These are phyloP conservation scores for Eudemis profundana DNA, from an alignment of 2,888 invertebrate genomes.

Conservation along the genomic window DNA sequence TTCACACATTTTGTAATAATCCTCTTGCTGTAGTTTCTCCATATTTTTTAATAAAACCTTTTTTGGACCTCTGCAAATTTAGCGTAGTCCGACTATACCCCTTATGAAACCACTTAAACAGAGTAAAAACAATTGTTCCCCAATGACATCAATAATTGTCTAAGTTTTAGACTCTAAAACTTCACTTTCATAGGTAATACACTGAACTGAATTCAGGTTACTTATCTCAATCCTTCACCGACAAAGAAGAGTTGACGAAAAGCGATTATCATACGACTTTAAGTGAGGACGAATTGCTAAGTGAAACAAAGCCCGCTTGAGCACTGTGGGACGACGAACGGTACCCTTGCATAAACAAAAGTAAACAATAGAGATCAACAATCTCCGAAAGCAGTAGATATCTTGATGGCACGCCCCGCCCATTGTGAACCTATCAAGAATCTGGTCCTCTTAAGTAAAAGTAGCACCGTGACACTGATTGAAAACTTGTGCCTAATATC, in stretches of 20 bases:
- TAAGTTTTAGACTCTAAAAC: constrained; percentile 9
- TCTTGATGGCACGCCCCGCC: constrained; percentile 54
- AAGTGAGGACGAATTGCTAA: constrained; percentile 45
- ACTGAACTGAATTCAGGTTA: constrained; percentile 8
- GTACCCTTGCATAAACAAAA: constrained; percentile 61
- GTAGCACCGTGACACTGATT: constrained; percentile 53
- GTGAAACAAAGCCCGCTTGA: constrained; percentile 52
- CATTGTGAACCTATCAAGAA: constrained; percentile 56
- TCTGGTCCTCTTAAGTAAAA: constrained; percentile 51
- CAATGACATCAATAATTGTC: neutral
- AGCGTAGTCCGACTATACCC: too few species aligned
- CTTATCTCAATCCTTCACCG: constrained; percentile 21
- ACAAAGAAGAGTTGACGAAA: constrained; percentile 25
- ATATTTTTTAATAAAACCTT: too few species aligned
- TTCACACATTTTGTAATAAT: too few species aligned
- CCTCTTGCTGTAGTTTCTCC: too few species aligned
- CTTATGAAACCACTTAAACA: neutral
- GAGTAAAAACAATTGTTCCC: constrained; percentile 16
- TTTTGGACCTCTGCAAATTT: too few species aligned
- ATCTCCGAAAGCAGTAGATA: constrained; percentile 55
- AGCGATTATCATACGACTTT: constrained; percentile 25
- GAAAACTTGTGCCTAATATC: constrained; percentile 49
- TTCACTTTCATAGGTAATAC: constrained; percentile 3
- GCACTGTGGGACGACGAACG: constrained; percentile 59
- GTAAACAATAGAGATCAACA: constrained; percentile 60